Evolutionary conservation across 2,888 invertebrate species (phyloP), one percentile per base, ranked within the genome.

Genomic region (Spialia ferax): DNA sequence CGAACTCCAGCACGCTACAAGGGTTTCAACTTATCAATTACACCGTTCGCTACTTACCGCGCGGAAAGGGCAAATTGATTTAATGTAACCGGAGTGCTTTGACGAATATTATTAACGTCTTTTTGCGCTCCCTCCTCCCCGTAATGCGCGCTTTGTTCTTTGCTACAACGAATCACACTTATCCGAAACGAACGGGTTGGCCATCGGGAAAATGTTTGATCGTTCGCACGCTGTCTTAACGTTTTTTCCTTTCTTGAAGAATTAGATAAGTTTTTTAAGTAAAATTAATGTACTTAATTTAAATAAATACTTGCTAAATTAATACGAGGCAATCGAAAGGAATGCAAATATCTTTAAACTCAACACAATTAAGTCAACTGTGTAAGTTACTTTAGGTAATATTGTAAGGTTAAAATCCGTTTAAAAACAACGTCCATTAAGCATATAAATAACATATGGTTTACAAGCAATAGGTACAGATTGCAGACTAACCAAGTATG

Each of bases 21-120:
- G 93, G 93, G 91, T 93, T 93, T 93, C 90, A 93, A 93, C 93
- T 93, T 93, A 93, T 93, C 93, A 93, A 93, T 93, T 93, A 93
- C 93, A 93, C 82, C 93, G 91, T 93, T 93, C 89, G 90, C 93
- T 93, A 93, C 93, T 93, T 93, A 93, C 93, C 88, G 91, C 93
- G 92, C 88, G 91, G 89, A 91, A 92, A 93, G 93, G 93, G 91
- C 93, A 93, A 93, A 93, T 93, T 93, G 93, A 93, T 93, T 93
- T 93, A 93, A 93, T 93, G 93, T 93, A 93, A 92, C 93, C 92
- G 88, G 93, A 93, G 93, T 93, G 93, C 93, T 93, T 93, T 93
- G 93, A 93, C 93, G 93, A 93, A 93, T 93, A 93, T 93, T 93
- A 93, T 93, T 93, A 93, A 91, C 92, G 93, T 92, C 93, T 93